These are phyloP conservation scores for Erebia palarica DNA, from an alignment of 2,888 invertebrate genomes.

Conservation along the genomic window DNA sequence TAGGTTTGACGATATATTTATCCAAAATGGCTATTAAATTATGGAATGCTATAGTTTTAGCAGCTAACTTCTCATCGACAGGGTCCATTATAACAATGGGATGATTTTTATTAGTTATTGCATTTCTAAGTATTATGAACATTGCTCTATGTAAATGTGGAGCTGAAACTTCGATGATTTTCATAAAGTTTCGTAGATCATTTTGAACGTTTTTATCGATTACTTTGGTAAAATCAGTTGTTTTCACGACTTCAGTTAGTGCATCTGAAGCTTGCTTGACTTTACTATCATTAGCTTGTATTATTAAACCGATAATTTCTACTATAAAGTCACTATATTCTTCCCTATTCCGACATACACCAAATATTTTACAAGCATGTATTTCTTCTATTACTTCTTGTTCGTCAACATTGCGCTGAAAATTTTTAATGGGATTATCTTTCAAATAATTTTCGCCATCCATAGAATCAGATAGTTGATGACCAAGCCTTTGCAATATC, in stretches of 20 bases:
- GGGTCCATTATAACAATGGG: conserved; percentile 43
- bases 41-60: conserved; percentile 50
- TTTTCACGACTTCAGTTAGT: conserved; percentile 50
- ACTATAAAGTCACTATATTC: conserved; percentile 48
- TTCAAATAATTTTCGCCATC: conserved; percentile 38
- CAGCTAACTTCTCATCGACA: conserved; percentile 34
- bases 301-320: conserved; percentile 43
- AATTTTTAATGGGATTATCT: conserved; percentile 29
- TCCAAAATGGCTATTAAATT: conserved; percentile 49
- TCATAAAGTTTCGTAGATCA: conserved; percentile 35
- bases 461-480: conserved; percentile 47
- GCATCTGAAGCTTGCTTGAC: conserved; percentile 48
- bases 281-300: conserved; percentile 45
- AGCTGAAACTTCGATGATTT: conserved; percentile 35
- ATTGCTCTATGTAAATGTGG: conserved; percentile 30
- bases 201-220: conserved; percentile 40
- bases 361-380: conserved; percentile 52
- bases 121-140: conserved; percentile 44
- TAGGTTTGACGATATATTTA: conserved; percentile 41
- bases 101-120: conserved; percentile 46
- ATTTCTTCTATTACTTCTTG: conserved; percentile 46
- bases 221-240: conserved; percentile 39
- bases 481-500: conserved; percentile 50
- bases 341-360: conserved; percentile 48
- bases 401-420: conserved; percentile 48